Evolutionary conservation across 2,797 vertebrate genomes (phyloP), one percentile per base, ranked within the genome.

Genomic region (Takifugu rubripes): DNA sequence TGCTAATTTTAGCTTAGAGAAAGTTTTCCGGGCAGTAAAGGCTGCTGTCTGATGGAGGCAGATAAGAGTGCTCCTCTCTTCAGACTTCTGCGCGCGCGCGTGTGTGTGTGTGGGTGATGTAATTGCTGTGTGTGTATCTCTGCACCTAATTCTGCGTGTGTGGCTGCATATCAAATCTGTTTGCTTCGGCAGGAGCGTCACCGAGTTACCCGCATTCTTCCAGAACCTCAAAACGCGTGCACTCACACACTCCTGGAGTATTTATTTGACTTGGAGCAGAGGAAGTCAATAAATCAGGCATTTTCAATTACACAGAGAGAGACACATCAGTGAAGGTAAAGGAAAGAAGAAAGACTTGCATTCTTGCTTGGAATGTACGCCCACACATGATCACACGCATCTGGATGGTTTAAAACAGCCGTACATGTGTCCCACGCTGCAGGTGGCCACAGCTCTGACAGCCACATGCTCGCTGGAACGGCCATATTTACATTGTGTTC

Each of bases 221-320:
- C 69, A 74, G 29, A 81, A 78, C 76, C 68, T 71, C 61, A 49
- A 70, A 84, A 84, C 65, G 70, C 82, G 81, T 66, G 59, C 76
- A 72, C 72, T 82, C 78, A 71, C 64, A 79, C 76, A 70, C 73
- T 82, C 68, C 54, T 57, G 54, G 53, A 78, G 76, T 66, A 74
- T 64, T 75, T 77, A 75, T 84, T 82, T 74, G 74, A 83, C 75
- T 84, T 50, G 55, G 69, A 75, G 72, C 63, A 56, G 56, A 62
- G 68, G 61, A 66, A 83, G 80, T 88, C 85, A 82, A 85, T 88
- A 85, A 78, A 72, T 80, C 78, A 78, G 74, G 81, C 84, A 86
- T 84, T 86, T 48, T 85, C 85, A 86, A 85, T 86, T 84, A 87
- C 83, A 85, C 83, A 86, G 77, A 80, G 79, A 84, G 83, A 67